These are phyloP conservation scores for Zapornia atra DNA, from an alignment of 2,113 vertebrate species.

Conservation along the genomic window DNA sequence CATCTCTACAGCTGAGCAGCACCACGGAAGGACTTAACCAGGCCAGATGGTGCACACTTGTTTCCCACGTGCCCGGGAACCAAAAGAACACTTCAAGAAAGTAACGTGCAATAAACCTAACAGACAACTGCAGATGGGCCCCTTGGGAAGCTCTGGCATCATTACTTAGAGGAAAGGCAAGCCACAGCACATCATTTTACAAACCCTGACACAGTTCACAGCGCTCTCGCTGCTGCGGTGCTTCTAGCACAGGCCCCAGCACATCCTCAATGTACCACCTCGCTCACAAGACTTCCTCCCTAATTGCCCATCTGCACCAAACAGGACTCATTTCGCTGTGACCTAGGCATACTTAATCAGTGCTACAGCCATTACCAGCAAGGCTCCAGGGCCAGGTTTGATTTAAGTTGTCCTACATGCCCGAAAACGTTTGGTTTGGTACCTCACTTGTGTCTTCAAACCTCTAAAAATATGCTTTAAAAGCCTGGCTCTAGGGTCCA, in stretches of 20 bases:
- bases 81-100: background rate
- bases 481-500: background rate
- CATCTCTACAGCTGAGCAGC: background rate
- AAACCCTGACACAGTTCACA: background rate
- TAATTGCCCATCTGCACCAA: background rate
- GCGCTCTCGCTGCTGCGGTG: rapidly evolving
- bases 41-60: background rate
- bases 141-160: background rate
- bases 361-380: background rate
- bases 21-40: background rate
- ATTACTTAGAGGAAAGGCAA: background rate
- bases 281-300: background rate
- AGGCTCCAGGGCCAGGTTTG: rapidly evolving
- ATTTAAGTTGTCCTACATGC: background rate
- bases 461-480: background rate
- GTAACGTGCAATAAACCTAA: background rate
- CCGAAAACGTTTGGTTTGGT: background rate
- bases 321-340: background rate
- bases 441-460: background rate
- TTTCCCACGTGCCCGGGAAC: background rate
- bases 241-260: background rate
- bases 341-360: background rate
- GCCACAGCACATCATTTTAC: background rate
- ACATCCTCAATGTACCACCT: background rate
- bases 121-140: background rate